Percentiles rank a stretch among this genome's conserved stretches.
These are phyloP conservation scores for Cyprinodon diabolis DNA, from an alignment of 2,797 vertebrate genomes.

Conservation along the genomic window DNA sequence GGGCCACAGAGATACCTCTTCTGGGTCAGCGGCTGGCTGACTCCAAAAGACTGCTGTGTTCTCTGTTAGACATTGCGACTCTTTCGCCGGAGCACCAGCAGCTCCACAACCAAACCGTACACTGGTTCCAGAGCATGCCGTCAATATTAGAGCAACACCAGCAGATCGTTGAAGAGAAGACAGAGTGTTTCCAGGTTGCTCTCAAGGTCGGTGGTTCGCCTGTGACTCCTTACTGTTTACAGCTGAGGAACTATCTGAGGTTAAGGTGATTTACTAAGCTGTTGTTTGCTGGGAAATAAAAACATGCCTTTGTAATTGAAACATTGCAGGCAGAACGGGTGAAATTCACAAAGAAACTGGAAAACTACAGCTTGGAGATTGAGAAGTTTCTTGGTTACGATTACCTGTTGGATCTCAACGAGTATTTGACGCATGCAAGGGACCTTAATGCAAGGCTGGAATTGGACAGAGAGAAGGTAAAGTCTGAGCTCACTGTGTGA, in stretches of 20 bases:
- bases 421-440: constrained; percentile 87
- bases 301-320: constrained; percentile 15
- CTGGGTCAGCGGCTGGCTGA: constrained; percentile 81
- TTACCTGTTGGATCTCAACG: constrained; percentile 81
- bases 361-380: constrained; percentile 81
- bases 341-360: constrained; percentile 84
- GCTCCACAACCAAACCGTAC: constrained; percentile 82
- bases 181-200: constrained; percentile 81
- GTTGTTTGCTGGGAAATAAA: too few relatives aligned
- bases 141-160: constrained; percentile 84
- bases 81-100: constrained; percentile 81
- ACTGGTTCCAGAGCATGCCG: constrained; percentile 86
- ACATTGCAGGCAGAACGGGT: constrained; percentile 79
- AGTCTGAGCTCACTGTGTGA: neutral
- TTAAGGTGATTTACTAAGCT: neutral
- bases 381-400: constrained; percentile 83
- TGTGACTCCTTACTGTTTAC: neutral
- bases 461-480: constrained; percentile 83
- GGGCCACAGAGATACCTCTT: constrained; percentile 77
- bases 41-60: constrained; percentile 78
- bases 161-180: constrained; percentile 82
- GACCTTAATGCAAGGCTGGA: constrained; percentile 83
- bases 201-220: constrained; percentile 79
- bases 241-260: too few relatives aligned
- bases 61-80: constrained; percentile 81